Base-by-base conservation (phyloP, 1,140 invertebrate species). In the Dermatophagoides farinae region DNA sequence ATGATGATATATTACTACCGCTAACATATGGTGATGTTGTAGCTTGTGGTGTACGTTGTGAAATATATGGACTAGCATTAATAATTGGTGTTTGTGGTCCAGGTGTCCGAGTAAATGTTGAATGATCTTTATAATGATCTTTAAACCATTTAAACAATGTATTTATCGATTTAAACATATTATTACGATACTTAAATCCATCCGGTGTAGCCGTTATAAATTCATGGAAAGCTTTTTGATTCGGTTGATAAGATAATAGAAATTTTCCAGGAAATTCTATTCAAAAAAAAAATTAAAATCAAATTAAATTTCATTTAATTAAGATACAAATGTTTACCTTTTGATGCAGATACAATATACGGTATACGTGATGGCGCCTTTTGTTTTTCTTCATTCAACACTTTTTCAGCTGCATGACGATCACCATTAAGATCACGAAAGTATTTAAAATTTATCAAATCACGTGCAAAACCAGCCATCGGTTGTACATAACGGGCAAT, bases 131-230 rank as follows among this genome's bases (percentile, higher is more conserved):
- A 31, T 31, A 31, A 70, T 98, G 90, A 71, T 92, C 87, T 70
- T 98, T 98, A 71, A 97, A 99, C 91, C 92, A 99, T 55, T 85
- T 80, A 64, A 99, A 79, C 10, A 97, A 69, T 1, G 82, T 79
- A 58, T 80, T 82, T 0, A 97, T 74, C 1, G 84, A 82, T 59
- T 84, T 81, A 71, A 97, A 97, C 67, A 84, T 81, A 69, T 90
- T 83, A 57, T 83, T 79, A 38, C 95, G 76, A 71, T 92, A 98
- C 52, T 83, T 79, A 68, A 92, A 89, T 16, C 95, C 96, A 62
- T 97, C 88, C 0, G 89, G 85, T 9, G 82, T 84, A 0, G 97
- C 82, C 0, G 87, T 85, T 0, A 97, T 77, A 69, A 84, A 96
- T 71, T 98, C 95, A 71, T 97, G 89, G 6, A 82, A 79, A 60